A percentile compares a stretch with the other conserved stretches of the same genome.
Evolutionary conservation across 2,888 invertebrate genomes (phyloP).

Genomic region (Troglohyphantes excavatus): DNA sequence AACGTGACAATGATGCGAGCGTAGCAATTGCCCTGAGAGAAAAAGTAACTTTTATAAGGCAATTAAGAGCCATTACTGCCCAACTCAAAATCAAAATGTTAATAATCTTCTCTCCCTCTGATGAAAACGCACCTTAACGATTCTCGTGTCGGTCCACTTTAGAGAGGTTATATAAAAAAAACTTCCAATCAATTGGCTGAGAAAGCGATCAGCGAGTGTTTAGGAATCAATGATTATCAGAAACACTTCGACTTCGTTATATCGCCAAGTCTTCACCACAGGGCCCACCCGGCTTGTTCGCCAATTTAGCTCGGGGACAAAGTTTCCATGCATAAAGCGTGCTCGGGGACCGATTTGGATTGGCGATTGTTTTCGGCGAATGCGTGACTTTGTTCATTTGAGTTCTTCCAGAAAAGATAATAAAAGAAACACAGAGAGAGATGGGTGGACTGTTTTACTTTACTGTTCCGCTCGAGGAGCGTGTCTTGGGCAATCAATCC

Average conservation of each 20-base stretch:
- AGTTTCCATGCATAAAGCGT: slow-evolving; percentile 44
- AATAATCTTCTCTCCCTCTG: neutral
- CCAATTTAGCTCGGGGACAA: slow-evolving; percentile 24
- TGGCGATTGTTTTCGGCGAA: slow-evolving; percentile 51
- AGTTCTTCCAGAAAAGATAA: slow-evolving; percentile 25
- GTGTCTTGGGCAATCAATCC: slow-evolving; percentile 56
- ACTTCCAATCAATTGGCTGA: slow-evolving; percentile 22
- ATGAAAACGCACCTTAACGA: slow-evolving; percentile 5
- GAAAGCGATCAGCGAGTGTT: slow-evolving; percentile 52
- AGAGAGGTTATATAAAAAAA: slow-evolving; percentile 8
- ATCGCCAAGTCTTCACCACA: neutral
- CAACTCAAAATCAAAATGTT: slow-evolving; percentile 2
- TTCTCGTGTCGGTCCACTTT: slow-evolving; percentile 11
- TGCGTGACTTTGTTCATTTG: slow-evolving; percentile 68
- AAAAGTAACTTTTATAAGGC: neutral
- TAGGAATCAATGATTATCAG: slow-evolving; percentile 57
- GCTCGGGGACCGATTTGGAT: slow-evolving; percentile 55
- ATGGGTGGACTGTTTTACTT: neutral
- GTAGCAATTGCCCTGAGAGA: neutral
- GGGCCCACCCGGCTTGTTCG: slow-evolving; percentile 28
- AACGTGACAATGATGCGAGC: too few species aligned
- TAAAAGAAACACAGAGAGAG: slow-evolving; percentile 5
- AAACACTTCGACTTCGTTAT: slow-evolving; percentile 37
- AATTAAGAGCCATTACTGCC: slow-evolving; percentile 37
- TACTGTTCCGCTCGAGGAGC: slow-evolving; percentile 5